These are phyloP conservation scores for Tachina fera DNA, from an alignment of 2,888 invertebrate species.

Conservation along the genomic window DNA sequence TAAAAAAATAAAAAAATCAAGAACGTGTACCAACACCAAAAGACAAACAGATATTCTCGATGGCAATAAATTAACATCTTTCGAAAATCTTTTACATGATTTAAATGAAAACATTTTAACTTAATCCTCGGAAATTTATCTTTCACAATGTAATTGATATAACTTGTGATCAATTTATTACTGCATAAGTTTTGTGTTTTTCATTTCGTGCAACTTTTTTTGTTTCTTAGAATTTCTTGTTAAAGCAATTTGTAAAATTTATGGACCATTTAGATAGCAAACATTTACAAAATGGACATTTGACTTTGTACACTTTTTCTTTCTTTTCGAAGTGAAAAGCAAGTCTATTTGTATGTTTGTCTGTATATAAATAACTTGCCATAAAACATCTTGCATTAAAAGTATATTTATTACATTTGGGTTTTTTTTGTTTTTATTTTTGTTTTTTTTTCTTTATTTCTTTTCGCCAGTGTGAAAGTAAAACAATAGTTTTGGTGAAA, in stretches of 20 bases:
- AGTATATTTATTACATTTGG: conserved; percentile 64
- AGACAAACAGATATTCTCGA: conserved; percentile 53
- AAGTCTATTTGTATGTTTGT: conserved; percentile 1
- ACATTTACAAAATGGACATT: conserved; percentile 72
- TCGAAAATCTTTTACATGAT: conserved; percentile 64
- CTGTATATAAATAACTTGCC: conserved; percentile 46
- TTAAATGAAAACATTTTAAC: conserved; percentile 70
- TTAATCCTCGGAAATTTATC: conserved; percentile 70
- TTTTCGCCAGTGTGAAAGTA: neutral
- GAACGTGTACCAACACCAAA: conserved; percentile 9
- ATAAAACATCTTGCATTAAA: conserved; percentile 72
- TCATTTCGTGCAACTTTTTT: conserved; percentile 24
- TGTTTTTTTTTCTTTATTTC: neutral
- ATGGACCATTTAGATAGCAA: conserved; percentile 73
- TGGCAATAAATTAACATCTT: conserved; percentile 68
- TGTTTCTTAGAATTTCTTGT: conserved; percentile 42
- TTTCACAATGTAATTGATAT: conserved; percentile 69
- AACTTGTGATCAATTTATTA: conserved; percentile 72
- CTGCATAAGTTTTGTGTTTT: conserved; percentile 53
- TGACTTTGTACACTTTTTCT: conserved; percentile 59
- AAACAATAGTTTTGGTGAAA: conserved; percentile 5
- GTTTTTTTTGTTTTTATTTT: conserved; percentile 24
- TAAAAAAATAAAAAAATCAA: no score
- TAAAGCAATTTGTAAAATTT: conserved; percentile 72
- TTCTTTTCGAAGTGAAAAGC: neutral